These are phyloP conservation scores for Monochamus alternatus DNA, from an alignment of 2,888 invertebrate species.

Conservation along the genomic window DNA sequence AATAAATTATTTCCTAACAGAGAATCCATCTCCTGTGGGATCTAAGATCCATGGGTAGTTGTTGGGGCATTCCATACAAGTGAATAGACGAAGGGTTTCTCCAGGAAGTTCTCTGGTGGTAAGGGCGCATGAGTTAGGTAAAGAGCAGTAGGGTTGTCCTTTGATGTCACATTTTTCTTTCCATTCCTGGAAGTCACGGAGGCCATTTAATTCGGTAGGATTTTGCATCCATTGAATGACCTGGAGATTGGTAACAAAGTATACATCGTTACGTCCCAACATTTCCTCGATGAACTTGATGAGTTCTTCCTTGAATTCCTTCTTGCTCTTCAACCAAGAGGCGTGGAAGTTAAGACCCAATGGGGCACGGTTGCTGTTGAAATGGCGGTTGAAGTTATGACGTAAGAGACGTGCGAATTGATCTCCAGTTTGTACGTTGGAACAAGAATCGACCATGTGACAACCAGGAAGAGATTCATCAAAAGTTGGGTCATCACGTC, in stretches of 20 bases:
- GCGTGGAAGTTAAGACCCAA: constrained; percentile 95
- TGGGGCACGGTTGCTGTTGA: constrained; percentile 93
- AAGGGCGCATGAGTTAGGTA: constrained; percentile 92
- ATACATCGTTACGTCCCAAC: constrained; percentile 90
- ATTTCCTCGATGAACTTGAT: constrained; percentile 96
- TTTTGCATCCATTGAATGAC: constrained; percentile 98
- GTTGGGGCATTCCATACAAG: constrained; percentile 96
- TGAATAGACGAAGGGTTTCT: constrained; percentile 92
- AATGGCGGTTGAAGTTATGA: constrained; percentile 96
- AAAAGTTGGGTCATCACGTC: constrained; percentile 94
- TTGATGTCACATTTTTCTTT: constrained; percentile 96
- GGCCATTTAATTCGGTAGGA: constrained; percentile 88
- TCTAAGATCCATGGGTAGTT: constrained; percentile 96
- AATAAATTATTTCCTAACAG: constrained; percentile 81
- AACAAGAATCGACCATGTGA: constrained; percentile 95
- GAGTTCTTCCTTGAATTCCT: constrained; percentile 92
- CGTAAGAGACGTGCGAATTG: constrained; percentile 91
- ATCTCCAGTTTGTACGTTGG: constrained; percentile 92
- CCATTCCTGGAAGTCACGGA: constrained; percentile 95
- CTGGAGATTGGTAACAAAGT: constrained; percentile 90
- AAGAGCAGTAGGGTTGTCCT: constrained; percentile 92
- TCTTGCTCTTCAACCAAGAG: constrained; percentile 95
- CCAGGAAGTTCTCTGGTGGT: constrained; percentile 93
- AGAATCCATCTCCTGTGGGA: constrained; percentile 95
- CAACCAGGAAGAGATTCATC: constrained; percentile 95